Base-by-base conservation (phyloP, 2,888 invertebrate species). In the Rhabditophanes sp. region DNA sequence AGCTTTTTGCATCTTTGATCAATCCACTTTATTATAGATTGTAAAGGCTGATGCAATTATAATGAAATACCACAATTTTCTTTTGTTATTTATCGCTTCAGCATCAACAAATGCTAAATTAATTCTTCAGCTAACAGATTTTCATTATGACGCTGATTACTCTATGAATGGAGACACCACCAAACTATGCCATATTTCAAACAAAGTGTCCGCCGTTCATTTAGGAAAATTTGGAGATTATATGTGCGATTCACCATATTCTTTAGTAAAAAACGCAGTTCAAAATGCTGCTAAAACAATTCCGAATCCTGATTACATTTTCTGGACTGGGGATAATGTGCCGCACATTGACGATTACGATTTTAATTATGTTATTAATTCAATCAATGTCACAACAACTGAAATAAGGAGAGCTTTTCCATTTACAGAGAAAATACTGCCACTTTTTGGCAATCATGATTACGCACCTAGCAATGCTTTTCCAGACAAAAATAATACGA, bases 271-370 rank as follows among this genome's bases (percentile, higher is more conserved):
- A 21, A 46, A 44, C 17, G 49, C 52, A 2, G 35, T 60, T 8
- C 30, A 37, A 21, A 48, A 46, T 29, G 49, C 60, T 1, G 31
- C 35, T 5, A 32, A 48, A 19, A 30, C 42, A 4, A 30, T 55
- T 6, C 46, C 51, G 11, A 40, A 47, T 19, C 56, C 57, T 3
- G 51, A 60, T 35, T 30, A 53, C 23, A 39, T 60, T 8, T 37
- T 60, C 12, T 60, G 59, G 59, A 60, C 60, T n/a, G 60, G 60
- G 3, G 60, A 60, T 33, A 54, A 54, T 34, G 50, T 53, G 2
- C 53, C 60, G 2, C 60, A 60, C 29, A 45, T 58, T 12, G 50
- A 56, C 2, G 41, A 41, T 25, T 59, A 59, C 38, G 2, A 4
- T 14, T 24, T 29, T 45, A 31, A 21, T 53, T 52, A 50, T 23